Conservation (phyloP, 2,113 vertebrate genomes). For the Girardinichthys multiradiatus region DNA sequence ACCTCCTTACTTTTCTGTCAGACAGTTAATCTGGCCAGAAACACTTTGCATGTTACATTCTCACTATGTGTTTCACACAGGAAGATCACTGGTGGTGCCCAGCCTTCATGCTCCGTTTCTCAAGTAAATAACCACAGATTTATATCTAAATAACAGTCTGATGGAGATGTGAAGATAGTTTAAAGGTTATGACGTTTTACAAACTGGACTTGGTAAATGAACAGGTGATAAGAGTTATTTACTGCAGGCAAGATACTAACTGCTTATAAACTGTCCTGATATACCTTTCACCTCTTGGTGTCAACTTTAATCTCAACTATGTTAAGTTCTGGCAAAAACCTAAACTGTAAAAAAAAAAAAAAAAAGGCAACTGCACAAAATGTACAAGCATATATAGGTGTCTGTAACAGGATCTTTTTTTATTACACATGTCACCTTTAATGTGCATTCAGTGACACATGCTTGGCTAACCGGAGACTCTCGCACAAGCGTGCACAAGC, state of each 20-base stretch:
- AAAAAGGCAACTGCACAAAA: neutral
- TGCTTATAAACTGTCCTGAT: neutral
- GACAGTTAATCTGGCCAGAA: neutral
- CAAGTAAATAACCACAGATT: neutral
- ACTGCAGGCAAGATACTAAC: no score
- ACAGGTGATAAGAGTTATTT: neutral
- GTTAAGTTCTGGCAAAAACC: conserved; percentile 51
- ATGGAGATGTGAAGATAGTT: neutral
- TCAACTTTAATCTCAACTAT: conserved; percentile 62
- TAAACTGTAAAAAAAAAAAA: neutral
- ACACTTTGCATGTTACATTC: neutral
- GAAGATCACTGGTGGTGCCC: neutral
- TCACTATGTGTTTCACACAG: neutral
- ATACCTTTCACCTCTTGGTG: conserved; percentile 50
- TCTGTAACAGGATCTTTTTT: neutral
- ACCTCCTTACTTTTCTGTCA: neutral
- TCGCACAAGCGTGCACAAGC: conserved; percentile 30
- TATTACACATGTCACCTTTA: neutral
- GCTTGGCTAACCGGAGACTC: conserved; percentile 55
- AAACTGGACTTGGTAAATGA: neutral
- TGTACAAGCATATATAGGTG: neutral
- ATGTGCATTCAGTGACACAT: conserved; percentile 40
- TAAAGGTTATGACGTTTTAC: neutral
- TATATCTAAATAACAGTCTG: neutral
- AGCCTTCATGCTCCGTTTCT: neutral